Evolutionary conservation across 2,888 invertebrate species (phyloP), one percentile per base, ranked within the genome.

Genomic region (Plagiodera versicolora): DNA sequence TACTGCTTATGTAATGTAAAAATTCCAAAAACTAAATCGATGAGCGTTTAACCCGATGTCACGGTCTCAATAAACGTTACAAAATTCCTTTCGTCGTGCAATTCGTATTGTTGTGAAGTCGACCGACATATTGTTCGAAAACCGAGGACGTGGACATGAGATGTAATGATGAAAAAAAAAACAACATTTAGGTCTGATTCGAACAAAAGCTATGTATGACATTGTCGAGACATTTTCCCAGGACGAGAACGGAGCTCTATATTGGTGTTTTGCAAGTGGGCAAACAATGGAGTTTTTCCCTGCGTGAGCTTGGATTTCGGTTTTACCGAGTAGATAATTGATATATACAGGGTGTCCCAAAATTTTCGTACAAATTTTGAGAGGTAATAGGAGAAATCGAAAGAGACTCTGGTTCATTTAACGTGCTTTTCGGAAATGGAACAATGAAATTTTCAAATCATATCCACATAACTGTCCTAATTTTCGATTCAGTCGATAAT

Each of bases 81-180:
- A 54, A 57, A 61, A 57, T 57, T 14, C 16, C 32, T 50, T 54
- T 30, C 32, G 46, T 52, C 50, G 30, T 19, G 24, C 35, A 53
- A 58, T 64, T 53, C 53, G 45, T 44, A 58, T 58, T 64, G 60
- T 66, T 63, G 64, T 64, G 63, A 67, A 63, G 61, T 65, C 63
- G 63, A 61, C 50, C 58, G 60, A 63, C 56, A 67, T 67, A 67
- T 67, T 67, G 63, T 65, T 64, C 28, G 17, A 39, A 55, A 56
- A 45, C 50, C 64, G 61, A 67, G 67, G 67, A 61, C 61, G 61
- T 56, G 52, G 20, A 61, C 53, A 49, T 45, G 50, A 54, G 49
- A 55, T 49, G 44, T 35, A 56, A 57, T 48, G 24, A 55, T 54
- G 50, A 54, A 14, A 50, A 54, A 49, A 53, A 53, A 50, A n/a